Conservation (phyloP, 2,797 vertebrate genomes). For the Selene dorsalis region DNA sequence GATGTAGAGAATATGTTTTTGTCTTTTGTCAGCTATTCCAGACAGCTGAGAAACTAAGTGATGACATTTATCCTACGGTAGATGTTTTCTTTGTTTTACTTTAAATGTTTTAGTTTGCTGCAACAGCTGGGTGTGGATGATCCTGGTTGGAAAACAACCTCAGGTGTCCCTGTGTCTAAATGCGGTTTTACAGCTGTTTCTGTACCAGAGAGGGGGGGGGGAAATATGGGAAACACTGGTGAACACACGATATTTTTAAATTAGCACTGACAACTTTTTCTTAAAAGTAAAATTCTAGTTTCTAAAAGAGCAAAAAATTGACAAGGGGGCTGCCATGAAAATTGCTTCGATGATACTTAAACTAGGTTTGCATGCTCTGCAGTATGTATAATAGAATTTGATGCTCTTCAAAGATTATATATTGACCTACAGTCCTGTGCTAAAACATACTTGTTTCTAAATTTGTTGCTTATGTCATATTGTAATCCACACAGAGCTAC, state of each 20-base stretch:
- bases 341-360: background rate
- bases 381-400: background rate
- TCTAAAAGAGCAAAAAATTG: background rate
- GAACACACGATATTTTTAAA: constrained; percentile 20
- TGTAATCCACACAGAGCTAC: background rate
- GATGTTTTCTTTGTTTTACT: constrained; percentile 6
- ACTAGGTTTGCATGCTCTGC: constrained; percentile 1
- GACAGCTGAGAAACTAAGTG: constrained; percentile 11
- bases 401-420: background rate
- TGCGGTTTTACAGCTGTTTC: background rate
- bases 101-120: constrained; percentile 17
- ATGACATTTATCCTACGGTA: constrained; percentile 35
- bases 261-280: constrained; percentile 42
- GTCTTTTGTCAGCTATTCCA: constrained; percentile 16
- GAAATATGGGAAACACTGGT: constrained; percentile 40
- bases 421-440: background rate
- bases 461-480: background rate
- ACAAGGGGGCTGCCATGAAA: background rate
- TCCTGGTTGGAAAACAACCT: background rate
- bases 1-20: constrained; percentile 8
- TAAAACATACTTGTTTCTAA: background rate
- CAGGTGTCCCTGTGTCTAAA: background rate
- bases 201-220: background rate
- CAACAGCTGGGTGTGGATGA: background rate
- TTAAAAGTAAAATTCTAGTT: background rate